A percentile compares a stretch with the other conserved stretches of the same genome.
These are phyloP conservation scores for Pseudorhombus dupliciocellatus DNA, from an alignment of 2,113 vertebrate genomes.

Conservation along the genomic window DNA sequence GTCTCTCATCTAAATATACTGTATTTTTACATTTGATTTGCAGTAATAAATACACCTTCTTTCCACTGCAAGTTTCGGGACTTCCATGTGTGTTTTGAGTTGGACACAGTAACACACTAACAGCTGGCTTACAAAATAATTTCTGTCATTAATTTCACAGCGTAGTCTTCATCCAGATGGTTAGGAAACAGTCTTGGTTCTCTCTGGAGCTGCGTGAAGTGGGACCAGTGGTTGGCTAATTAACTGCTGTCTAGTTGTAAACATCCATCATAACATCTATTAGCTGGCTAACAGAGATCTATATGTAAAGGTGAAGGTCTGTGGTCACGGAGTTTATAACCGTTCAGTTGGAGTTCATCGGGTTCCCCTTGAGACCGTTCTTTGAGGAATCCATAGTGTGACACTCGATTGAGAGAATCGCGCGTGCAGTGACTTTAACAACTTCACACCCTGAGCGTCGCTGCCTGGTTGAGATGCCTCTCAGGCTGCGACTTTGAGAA, in stretches of 20 bases:
- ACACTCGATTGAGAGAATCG: not conserved
- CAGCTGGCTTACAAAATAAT: too few species aligned
- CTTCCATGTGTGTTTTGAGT: too few species aligned
- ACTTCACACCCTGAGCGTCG: not conserved
- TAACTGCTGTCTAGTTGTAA: not conserved
- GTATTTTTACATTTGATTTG: too few species aligned
- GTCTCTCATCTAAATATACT: too few species aligned
- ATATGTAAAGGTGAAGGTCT: not conserved
- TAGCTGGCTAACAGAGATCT: not conserved
- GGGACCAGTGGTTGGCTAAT: too few species aligned
- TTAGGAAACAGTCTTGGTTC: too few species aligned
- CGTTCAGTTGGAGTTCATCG: not conserved
- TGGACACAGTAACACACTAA: too few species aligned
- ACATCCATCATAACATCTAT: not conserved
- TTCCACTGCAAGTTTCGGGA: too few species aligned
- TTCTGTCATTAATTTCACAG: too few species aligned
- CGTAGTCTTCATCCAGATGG: too few species aligned
- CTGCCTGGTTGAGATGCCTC: not conserved
- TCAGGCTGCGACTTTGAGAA: not conserved
- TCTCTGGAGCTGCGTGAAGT: too few species aligned
- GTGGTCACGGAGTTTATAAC: not conserved
- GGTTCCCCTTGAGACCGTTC: not conserved
- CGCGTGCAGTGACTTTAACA: not conserved
- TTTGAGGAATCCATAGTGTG: not conserved
- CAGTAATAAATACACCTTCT: too few species aligned